Evolutionary conservation across 2,888 invertebrate genomes (phyloP), one percentile per base, ranked within the genome.

Genomic region (Drosophila yooni): DNA sequence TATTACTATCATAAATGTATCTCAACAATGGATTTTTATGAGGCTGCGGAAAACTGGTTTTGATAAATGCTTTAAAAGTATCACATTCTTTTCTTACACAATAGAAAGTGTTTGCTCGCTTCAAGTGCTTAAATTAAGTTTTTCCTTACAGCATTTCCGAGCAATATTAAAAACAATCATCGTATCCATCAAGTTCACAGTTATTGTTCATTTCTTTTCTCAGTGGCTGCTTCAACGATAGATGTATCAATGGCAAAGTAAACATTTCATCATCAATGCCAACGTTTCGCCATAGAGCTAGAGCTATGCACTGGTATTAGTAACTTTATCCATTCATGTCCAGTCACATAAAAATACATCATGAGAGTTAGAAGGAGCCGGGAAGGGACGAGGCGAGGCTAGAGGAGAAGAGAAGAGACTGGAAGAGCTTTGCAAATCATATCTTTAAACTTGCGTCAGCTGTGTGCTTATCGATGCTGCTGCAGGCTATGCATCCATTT

Each of bases 361-460:
- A 46, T 46, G 4, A 25, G 21, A 46, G 8, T 8, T 8, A 2
- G 15, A 46, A 4, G 15, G 63, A 62, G 29, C 31, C 13, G 25
- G 29, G 27, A 15, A 18, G 36, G 18, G 27, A 18, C 3, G 69
- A 65, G 81, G 6, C 11, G 53, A 56, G 43, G 38, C 21, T 29
- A 38, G 46, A 29, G 0, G 10, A 21, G 50, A 10, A 3, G 2
- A 11, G 11, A 36, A 56, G 46, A 29, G 50, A 62, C 34, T 57
- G 10, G 63, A 61, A 74, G 70, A 69, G 87, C 72, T 81, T 83
- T 71, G 74, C 76, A 89, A 85, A 87, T 85, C 87, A 85, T 83
- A 85, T 89, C 88, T 81, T 87, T 87, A 79, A 89, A 87, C 73
- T 89, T 83, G 67, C 57, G 62, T 86, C 76, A 66, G 74, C 81